These are phyloP conservation scores for Todiramphus saurophagus DNA, from an alignment of 2,113 vertebrate species.

Conservation along the genomic window DNA sequence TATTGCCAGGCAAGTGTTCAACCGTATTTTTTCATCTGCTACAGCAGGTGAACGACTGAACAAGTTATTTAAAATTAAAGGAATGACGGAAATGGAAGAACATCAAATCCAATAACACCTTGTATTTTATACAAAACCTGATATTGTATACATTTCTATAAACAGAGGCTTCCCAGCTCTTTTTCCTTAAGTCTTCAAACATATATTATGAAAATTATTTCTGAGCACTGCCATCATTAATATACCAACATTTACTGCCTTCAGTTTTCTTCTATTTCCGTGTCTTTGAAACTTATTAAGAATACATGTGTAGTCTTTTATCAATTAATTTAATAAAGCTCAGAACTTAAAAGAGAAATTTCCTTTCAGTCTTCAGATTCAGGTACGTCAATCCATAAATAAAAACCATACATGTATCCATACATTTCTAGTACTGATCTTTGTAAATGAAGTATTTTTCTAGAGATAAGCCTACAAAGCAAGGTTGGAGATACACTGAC, in stretches of 20 bases:
- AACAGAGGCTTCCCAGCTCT: neutral
- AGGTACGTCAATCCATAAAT: neutral
- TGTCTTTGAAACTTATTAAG: neutral
- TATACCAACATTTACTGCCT: neutral
- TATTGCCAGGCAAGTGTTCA: constrained; percentile 28
- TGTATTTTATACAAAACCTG: neutral
- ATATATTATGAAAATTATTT: neutral
- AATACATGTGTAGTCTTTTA: neutral
- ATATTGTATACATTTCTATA: neutral
- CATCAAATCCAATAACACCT: neutral
- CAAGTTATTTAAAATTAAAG: neutral
- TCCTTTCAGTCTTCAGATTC: neutral
- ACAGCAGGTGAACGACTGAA: neutral
- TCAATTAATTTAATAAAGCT: neutral
- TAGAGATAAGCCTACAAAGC: neutral
- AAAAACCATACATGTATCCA: neutral
- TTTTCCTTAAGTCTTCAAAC: neutral
- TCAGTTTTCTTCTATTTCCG: neutral
- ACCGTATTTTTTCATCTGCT: neutral
- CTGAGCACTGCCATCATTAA: neutral
- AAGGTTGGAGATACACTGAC: neutral
- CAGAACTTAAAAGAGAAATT: neutral
- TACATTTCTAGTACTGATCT: neutral
- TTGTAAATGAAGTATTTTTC: neutral
- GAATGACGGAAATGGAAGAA: neutral